Conservation (phyloP, 2,888 invertebrate species). For the Nymphalis c-album region DNA sequence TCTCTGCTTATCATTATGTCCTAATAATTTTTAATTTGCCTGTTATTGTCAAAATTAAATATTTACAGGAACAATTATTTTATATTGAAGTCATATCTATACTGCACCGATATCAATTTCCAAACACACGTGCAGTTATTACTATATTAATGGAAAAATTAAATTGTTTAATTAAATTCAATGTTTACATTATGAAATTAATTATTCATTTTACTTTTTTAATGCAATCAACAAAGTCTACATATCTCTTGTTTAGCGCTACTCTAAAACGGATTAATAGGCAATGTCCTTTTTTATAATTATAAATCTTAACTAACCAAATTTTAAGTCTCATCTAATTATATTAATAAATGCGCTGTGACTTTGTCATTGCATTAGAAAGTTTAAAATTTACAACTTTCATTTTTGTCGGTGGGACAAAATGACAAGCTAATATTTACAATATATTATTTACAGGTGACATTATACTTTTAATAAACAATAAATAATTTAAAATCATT, state of each 20-base stretch:
- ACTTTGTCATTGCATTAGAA: conserved; percentile 44
- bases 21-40: conserved; percentile 44
- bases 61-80: conserved; percentile 50
- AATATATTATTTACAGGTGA: conserved; percentile 51
- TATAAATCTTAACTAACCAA: conserved; percentile 10
- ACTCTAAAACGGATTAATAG: conserved; percentile 13
- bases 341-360: conserved; percentile 27
- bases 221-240: conserved; percentile 37
- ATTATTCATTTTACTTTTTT: conserved; percentile 30
- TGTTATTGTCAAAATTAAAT: conserved; percentile 52
- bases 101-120: conserved; percentile 32
- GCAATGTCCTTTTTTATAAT: conserved; percentile 2
- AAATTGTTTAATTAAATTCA: conserved; percentile 39
- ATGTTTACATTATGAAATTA: conserved; percentile 36
- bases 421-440: conserved; percentile 66
- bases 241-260: conserved; percentile 10
- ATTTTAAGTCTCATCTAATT: conserved; percentile 4
- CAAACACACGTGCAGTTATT: conserved; percentile 28
- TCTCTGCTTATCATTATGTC: conserved; percentile 50
- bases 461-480: conserved; percentile 53
- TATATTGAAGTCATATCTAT: conserved; percentile 33
- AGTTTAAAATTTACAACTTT: conserved; percentile 40
- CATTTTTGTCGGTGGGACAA: conserved; percentile 68
- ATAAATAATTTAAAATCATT: conserved; percentile 72
- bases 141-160: conserved; percentile 24